Evolutionary conservation across 2,888 invertebrate species (phyloP), one percentile per base, ranked within the genome.

Genomic region (Philereme transversata): DNA sequence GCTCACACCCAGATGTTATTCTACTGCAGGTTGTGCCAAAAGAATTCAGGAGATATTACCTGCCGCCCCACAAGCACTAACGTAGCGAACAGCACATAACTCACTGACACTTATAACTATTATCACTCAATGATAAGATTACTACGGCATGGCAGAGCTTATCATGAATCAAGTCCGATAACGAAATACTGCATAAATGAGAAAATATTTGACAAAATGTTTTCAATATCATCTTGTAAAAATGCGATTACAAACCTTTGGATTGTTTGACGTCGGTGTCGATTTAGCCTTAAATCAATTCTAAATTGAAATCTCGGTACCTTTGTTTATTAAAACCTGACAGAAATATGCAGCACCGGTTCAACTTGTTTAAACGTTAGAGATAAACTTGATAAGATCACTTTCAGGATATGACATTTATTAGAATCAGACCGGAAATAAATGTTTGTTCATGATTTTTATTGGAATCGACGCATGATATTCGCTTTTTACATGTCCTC

Each of bases 31-130:
- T 61, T 72, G 76, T 79, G 76, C 77, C 77, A 77, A 81, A 74
- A 78, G 77, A 79, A 74, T 81, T 78, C 77, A 83, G 82, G 73
- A 81, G 78, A 76, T 74, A 77, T 81, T 83, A 82, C 84, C 87
- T 85, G 81, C 75, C 72, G 78, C 74, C 78, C 73, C 79, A 81
- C 85, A 77, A 82, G 85, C 79, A 86, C 87, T 83, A 83, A 78
- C 87, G 80, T 81, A 78, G 77, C 77, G 76, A 80, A 82, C 77
- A 81, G 80, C 86, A 76, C 87, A 87, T 85, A 87, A 83, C 91
- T 92, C 87, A 91, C 91, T 92, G 89, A 90, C 88, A 90, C 90
- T 90, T 90, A 88, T 86, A 88, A 87, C 88, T 86, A 85, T 87
- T 92, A 92, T 92, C 91, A 89, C 83, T 86, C 82, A 82, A 81